Evolutionary conservation across 2,888 invertebrate species (phyloP).

Genomic region (Phalera bucephala): DNA sequence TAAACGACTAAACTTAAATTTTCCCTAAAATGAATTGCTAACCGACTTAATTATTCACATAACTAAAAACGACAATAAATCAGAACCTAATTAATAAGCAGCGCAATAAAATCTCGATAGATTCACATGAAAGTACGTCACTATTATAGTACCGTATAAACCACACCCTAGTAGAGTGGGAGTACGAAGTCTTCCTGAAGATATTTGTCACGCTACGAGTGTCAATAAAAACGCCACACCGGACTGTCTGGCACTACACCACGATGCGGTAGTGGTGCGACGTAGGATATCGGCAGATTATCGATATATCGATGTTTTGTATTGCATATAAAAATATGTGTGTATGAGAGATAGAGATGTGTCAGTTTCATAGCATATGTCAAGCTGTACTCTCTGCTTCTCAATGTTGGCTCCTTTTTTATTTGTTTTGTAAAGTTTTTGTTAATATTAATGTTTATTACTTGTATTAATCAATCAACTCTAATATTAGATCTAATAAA

Average conservation of each 20-base stretch:
- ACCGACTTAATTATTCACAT: too few relatives aligned
- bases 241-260: conserved; percentile 74
- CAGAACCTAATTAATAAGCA: not conserved
- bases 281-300: conserved; percentile 15
- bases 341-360: too few relatives aligned
- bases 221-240: conserved; percentile 82
- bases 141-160: conserved; percentile 22
- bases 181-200: conserved; percentile 54
- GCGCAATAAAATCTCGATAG: not conserved
- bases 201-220: conserved; percentile 81
- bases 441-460: too few relatives aligned
- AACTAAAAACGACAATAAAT: not conserved
- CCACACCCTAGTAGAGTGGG: conserved; percentile 28
- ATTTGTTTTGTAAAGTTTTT: too few relatives aligned
- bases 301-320: conserved; percentile 11
- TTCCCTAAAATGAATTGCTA: too few relatives aligned
- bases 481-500: too few relatives aligned
- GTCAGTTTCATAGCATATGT: too few relatives aligned
- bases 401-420: too few relatives aligned
- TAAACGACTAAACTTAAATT: too few relatives aligned
- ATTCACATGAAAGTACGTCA: conserved; percentile 4
- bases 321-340: too few relatives aligned
- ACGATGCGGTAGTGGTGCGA: conserved; percentile 49
- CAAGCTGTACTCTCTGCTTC: too few relatives aligned
- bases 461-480: too few relatives aligned